Percentiles rank a stretch among this genome's conserved stretches.
Evolutionary conservation across 2,113 vertebrate genomes (phyloP).

Genomic region (Tragelaphus scriptus): DNA sequence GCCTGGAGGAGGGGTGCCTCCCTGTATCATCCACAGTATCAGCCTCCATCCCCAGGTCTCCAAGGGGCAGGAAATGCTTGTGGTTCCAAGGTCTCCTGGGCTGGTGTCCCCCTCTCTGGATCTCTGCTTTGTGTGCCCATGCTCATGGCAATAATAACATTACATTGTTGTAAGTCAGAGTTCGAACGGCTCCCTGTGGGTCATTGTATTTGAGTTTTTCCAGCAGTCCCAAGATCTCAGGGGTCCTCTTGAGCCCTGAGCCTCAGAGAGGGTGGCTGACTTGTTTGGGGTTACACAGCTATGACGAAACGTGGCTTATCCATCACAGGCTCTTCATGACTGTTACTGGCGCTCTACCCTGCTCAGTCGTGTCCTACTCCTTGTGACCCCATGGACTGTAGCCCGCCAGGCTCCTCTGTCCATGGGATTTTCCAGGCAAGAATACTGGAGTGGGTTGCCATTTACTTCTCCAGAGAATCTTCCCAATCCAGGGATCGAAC

Average conservation of each 20-base stretch:
- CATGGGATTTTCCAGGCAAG: background rate
- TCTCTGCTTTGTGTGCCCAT: background rate
- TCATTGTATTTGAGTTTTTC: conserved; percentile 12
- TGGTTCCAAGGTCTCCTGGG: background rate
- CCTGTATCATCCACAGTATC: too few relatives aligned
- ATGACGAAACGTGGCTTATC: background rate
- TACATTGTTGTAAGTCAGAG: background rate
- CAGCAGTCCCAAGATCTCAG: background rate
- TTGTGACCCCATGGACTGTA: background rate
- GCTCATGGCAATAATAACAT: background rate
- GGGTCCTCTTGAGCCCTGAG: background rate
- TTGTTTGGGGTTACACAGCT: background rate
- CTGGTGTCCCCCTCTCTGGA: background rate
- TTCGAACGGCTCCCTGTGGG: background rate
- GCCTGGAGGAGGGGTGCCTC: background rate
- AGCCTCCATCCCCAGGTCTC: background rate
- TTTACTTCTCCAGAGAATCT: background rate
- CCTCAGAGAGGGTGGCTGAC: background rate
- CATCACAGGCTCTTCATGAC: background rate
- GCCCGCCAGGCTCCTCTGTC: background rate
- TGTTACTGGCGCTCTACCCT: background rate
- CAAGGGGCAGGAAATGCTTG: background rate
- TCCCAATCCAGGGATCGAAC: background rate
- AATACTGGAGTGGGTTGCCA: background rate
- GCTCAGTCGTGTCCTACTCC: background rate